Conservation (phyloP, 35 echinoderm and acorn worm species). For the Acanthaster planci region DNA sequence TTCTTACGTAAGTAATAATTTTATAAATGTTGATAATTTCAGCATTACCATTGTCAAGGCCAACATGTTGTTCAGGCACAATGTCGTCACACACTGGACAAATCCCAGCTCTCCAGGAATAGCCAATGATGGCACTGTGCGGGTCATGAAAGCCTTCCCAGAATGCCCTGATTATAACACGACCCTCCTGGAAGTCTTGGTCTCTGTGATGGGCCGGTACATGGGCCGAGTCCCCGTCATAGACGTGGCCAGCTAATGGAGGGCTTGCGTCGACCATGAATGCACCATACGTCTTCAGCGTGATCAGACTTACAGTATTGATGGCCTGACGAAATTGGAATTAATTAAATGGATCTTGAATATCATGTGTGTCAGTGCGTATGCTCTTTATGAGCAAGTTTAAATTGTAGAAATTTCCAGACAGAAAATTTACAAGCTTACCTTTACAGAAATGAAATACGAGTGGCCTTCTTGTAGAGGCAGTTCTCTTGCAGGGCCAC, state of each 20-base stretch:
- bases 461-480: conserved; percentile 29
- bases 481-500: background rate
- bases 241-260: conserved; percentile 33
- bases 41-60: conserved; percentile 24
- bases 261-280: conserved; percentile 19
- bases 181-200: conserved; percentile 31
- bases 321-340: no score
- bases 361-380: no score
- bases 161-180: background rate
- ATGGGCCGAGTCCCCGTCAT: background rate
- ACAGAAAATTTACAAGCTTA: background rate
- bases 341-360: no score
- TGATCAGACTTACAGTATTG: conserved; percentile 27
- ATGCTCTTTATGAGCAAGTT: no score
- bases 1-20: no score
- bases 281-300: conserved; percentile 1
- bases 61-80: conserved; percentile 25
- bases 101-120: conserved; percentile 29
- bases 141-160: conserved; percentile 59
- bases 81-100: conserved; percentile 31
- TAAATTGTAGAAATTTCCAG: no score
- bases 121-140: conserved; percentile 33
- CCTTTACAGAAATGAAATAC: conserved; percentile 20
- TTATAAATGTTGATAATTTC: background rate
- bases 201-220: conserved; percentile 5